These are phyloP conservation scores for Schizothorax lantsangensis DNA, from an alignment of 2,797 vertebrate species.

Conservation along the genomic window DNA sequence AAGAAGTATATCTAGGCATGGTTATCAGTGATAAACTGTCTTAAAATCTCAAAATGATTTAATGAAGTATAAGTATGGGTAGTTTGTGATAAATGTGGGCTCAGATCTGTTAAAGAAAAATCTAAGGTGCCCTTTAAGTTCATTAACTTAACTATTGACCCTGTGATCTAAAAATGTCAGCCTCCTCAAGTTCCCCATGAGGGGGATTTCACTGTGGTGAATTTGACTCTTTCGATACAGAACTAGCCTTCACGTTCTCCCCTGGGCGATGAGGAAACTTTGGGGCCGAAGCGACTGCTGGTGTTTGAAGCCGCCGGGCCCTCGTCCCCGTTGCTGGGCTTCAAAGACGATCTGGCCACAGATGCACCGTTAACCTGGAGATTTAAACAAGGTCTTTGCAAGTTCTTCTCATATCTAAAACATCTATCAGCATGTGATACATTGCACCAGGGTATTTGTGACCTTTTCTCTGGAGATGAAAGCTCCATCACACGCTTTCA, in stretches of 20 bases:
- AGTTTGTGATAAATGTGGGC: constrained; percentile 22
- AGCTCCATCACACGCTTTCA: constrained; percentile 71
- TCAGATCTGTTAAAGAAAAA: constrained; percentile 37
- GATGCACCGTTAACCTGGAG: constrained; percentile 51
- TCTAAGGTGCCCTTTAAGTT: constrained; percentile 51
- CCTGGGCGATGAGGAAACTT: constrained; percentile 32
- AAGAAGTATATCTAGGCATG: not conserved
- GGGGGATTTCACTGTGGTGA: constrained; percentile 41
- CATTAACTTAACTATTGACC: constrained; percentile 51
- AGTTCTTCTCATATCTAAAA: constrained; percentile 56
- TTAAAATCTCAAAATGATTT: not conserved
- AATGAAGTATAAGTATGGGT: constrained; percentile 1
- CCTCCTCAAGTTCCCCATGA: constrained; percentile 27
- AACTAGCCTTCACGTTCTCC: constrained; percentile 7
- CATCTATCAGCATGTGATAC: constrained; percentile 55
- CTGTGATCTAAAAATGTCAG: constrained; percentile 51
- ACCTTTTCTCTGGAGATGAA: constrained; percentile 78
- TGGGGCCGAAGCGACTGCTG: constrained; percentile 19
- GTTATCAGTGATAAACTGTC: not conserved
- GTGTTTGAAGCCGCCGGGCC: constrained; percentile 25
- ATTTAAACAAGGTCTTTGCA: constrained; percentile 53
- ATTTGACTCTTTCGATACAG: constrained; percentile 46
- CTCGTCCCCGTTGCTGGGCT: constrained; percentile 36
- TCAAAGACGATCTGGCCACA: constrained; percentile 46
- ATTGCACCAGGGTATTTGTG: constrained; percentile 68